Percentiles rank a stretch among this genome's conserved stretches.
phyloP scores from a whole-genome alignment of 2,113 vertebrate genomes.

The Paradisaea rubra region DNA sequence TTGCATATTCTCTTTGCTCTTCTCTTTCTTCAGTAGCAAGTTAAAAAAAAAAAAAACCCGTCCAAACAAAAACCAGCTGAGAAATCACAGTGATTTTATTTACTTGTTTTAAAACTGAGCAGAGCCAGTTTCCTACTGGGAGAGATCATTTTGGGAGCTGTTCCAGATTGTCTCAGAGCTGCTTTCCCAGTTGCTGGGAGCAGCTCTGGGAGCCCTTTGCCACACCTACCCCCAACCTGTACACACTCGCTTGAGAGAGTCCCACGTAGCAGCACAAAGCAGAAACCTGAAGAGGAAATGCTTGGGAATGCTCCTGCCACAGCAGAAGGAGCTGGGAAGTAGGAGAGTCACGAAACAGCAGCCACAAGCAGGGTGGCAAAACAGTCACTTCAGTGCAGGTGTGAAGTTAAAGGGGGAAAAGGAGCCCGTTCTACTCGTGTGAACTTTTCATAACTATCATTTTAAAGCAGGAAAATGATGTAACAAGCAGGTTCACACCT shows the following conservation, averaged over 20 bases:
- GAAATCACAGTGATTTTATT: background rate
- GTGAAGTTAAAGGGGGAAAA: background rate
- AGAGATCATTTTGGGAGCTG: background rate
- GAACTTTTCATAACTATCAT: background rate
- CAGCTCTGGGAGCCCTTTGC: background rate
- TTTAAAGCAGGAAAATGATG: background rate
- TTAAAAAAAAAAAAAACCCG: background rate
- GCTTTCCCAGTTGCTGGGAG: background rate
- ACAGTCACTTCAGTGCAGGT: background rate
- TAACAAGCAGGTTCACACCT: background rate
- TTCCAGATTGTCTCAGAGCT: background rate
- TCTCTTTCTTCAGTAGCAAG: background rate
- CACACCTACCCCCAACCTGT: conserved; percentile 17
- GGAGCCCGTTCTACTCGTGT: background rate
- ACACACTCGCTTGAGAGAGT: background rate
- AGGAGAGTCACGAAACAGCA: background rate
- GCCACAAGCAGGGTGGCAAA: background rate
- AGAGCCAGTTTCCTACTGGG: background rate
- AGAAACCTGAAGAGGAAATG: background rate
- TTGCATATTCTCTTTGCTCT: background rate
- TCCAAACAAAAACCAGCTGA: background rate
- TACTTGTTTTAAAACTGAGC: background rate
- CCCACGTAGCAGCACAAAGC: background rate
- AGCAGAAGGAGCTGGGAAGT: background rate
- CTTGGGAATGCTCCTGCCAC: background rate